Evolutionary conservation across 2,113 vertebrate genomes (phyloP).

Genomic region (Reinhardtius hippoglossoides): DNA sequence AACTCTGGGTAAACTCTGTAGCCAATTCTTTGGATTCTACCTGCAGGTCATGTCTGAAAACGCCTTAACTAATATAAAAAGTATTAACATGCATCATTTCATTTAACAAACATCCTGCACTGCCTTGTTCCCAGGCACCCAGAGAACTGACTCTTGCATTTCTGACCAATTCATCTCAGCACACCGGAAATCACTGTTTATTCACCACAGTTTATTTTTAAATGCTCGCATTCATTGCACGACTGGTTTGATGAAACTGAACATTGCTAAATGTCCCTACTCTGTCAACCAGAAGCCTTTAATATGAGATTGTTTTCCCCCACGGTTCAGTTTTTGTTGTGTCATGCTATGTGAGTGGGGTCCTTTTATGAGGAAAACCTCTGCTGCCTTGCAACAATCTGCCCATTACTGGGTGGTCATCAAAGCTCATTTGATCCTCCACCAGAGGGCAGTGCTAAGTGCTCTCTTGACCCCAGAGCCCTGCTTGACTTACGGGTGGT

Average conservation of each 20-base stretch:
- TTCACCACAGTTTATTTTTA: constrained; percentile 19
- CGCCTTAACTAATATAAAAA: neutral
- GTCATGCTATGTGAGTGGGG: constrained; percentile 1
- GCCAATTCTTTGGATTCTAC: no score
- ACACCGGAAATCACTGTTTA: constrained; percentile 49
- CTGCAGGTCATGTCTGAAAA: no score
- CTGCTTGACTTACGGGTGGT: constrained; percentile 16
- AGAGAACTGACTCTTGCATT: constrained; percentile 6
- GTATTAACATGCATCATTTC: constrained; percentile 5
- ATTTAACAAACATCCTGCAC: constrained; percentile 10
- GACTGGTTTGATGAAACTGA: neutral
- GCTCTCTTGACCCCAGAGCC: constrained; percentile 63
- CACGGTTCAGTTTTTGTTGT: neutral
- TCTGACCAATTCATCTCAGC: neutral
- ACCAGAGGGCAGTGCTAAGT: constrained; percentile 77
- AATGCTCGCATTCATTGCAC: constrained; percentile 12
- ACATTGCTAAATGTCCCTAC: neutral
- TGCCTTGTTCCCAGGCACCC: constrained; percentile 46
- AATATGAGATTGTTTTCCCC: neutral
- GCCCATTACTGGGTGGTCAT: constrained; percentile 37
- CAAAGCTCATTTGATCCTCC: constrained; percentile 56
- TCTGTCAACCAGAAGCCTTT: constrained; percentile 13
- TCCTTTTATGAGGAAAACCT: neutral
- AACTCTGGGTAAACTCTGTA: no score
- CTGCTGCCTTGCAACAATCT: neutral